phyloP scores from a whole-genome alignment of 2,888 invertebrate species.

The Polylopha cassiicola region DNA sequence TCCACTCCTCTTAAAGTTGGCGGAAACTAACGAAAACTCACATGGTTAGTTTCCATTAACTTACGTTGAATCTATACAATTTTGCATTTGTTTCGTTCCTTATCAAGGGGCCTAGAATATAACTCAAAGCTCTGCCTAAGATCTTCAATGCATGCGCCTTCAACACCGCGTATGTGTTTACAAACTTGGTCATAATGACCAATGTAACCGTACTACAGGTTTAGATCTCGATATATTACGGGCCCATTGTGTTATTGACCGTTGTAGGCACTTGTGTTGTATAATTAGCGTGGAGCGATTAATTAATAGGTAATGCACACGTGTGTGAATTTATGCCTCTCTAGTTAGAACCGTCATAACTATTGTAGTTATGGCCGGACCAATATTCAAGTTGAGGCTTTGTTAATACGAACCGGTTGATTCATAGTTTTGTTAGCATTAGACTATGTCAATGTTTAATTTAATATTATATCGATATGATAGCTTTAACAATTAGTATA shows the following conservation, averaged over 20 bases:
- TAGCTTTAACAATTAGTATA: too few relatives aligned
- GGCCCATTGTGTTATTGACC: slow-evolving; percentile 56
- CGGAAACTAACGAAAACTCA: too few relatives aligned
- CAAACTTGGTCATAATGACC: slow-evolving; percentile 40
- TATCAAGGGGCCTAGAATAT: too few relatives aligned
- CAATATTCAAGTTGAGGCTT: slow-evolving; percentile 17
- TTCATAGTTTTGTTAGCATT: slow-evolving; percentile 13
- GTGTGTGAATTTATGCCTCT: slow-evolving; percentile 43
- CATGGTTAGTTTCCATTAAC: too few relatives aligned
- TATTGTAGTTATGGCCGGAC: slow-evolving; percentile 24
- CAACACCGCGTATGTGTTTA: slow-evolving; percentile 47
- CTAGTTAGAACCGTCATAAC: slow-evolving; percentile 21
- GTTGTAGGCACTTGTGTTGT: slow-evolving; percentile 58
- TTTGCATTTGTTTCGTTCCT: too few relatives aligned
- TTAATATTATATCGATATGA: too few relatives aligned
- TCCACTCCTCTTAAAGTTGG: too few relatives aligned
- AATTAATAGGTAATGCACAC: slow-evolving; percentile 67
- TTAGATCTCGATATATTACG: slow-evolving; percentile 22
- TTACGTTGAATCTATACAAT: too few relatives aligned
- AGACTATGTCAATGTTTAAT: too few relatives aligned
- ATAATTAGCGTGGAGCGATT: slow-evolving; percentile 69
- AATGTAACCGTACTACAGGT: slow-evolving; percentile 33
- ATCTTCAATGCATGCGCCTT: slow-evolving; percentile 41
- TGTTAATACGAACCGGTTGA: slow-evolving; percentile 14
- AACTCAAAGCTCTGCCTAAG: background rate